Evolutionary conservation across 1,140 invertebrate species (phyloP).

Genomic region (Lordiphosa stackelbergi): DNA sequence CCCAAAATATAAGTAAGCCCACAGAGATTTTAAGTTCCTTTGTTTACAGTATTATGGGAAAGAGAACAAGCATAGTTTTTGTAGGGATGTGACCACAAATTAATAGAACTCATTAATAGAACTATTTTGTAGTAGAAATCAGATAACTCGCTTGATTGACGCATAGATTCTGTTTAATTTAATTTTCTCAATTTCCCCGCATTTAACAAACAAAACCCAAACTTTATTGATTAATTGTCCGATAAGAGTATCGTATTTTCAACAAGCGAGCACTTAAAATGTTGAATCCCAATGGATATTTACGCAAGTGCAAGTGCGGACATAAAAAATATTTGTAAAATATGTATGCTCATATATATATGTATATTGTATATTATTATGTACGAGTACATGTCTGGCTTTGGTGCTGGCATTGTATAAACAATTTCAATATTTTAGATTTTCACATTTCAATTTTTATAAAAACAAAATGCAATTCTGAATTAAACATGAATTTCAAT

Average conservation of each 20-base stretch:
- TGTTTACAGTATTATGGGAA: no score
- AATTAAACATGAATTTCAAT: constrained; percentile 40
- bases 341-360: constrained; percentile 6
- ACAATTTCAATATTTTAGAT: constrained; percentile 18
- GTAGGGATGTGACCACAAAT: no score
- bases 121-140: constrained; percentile 24
- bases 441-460: constrained; percentile 30
- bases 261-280: constrained; percentile 8
- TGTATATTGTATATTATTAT: constrained; percentile 3
- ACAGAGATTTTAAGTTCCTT: no score
- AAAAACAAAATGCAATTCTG: constrained; percentile 41
- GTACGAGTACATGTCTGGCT: background rate
- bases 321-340: constrained; percentile 31
- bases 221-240: constrained; percentile 29
- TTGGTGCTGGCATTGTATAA: constrained; percentile 5
- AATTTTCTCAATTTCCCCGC: background rate
- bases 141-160: constrained; percentile 21
- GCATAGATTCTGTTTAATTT: constrained; percentile 4
- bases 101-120: background rate
- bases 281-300: constrained; percentile 39
- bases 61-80: no score
- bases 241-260: constrained; percentile 20
- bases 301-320: constrained; percentile 61
- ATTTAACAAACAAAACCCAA: background rate
- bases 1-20: no score